Conservation (phyloP, 2,888 invertebrate species). For the Ephialtes manifestator region DNA sequence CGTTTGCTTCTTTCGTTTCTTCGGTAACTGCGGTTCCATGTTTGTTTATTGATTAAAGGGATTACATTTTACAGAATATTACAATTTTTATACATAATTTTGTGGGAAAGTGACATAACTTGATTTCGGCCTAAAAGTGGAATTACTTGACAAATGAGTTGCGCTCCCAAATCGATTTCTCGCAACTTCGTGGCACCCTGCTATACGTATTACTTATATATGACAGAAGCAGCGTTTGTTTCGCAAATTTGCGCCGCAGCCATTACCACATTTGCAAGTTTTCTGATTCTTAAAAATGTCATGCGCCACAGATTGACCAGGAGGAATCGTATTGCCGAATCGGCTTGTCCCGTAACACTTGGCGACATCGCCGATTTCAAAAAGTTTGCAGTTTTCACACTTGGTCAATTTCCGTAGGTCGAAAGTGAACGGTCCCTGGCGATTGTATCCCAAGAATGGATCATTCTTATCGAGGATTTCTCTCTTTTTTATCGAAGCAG, state of each 20-base stretch:
- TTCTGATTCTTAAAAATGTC: slow-evolving; percentile 29
- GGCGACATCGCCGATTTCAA: slow-evolving; percentile 42
- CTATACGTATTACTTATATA: background rate
- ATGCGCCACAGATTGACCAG: background rate
- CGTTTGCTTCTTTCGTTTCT: slow-evolving; percentile 58
- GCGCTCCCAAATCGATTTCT: slow-evolving; percentile 6
- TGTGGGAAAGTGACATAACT: slow-evolving; percentile 36
- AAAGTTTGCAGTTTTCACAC: slow-evolving; percentile 30
- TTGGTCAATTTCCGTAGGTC: slow-evolving; percentile 23
- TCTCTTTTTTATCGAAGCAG: background rate
- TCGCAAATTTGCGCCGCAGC: slow-evolving; percentile 37
- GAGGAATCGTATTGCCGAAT: background rate
- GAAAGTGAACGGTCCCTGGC: slow-evolving; percentile 28
- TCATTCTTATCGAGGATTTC: slow-evolving; percentile 18
- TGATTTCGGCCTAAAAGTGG: background rate
- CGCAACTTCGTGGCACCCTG: slow-evolving; percentile 10
- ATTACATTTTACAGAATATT: background rate
- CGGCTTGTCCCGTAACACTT: background rate
- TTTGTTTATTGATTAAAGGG: background rate
- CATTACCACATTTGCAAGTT: slow-evolving; percentile 64
- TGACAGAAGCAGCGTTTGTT: slow-evolving; percentile 64
- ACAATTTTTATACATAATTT: slow-evolving; percentile 34
- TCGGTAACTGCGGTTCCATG: slow-evolving; percentile 25
- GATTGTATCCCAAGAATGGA: background rate
- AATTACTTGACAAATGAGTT: slow-evolving; percentile 13